A percentile compares a stretch with the other conserved stretches of the same genome.
phyloP scores from a whole-genome alignment of 2,888 invertebrate genomes.

The Drosophila ustulata region DNA sequence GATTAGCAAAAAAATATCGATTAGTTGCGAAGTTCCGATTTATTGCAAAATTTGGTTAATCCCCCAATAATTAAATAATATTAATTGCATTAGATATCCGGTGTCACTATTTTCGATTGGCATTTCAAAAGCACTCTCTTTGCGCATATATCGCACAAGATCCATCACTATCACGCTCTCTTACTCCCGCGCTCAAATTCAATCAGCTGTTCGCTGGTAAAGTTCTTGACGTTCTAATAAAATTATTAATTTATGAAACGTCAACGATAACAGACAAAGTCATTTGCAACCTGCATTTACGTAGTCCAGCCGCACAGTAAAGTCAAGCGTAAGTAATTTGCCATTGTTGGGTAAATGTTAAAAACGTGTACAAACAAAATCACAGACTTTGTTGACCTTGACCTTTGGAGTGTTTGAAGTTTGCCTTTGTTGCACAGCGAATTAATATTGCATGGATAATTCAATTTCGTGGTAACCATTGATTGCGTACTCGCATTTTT shows the following conservation, averaged over 20 bases:
- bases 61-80: background rate
- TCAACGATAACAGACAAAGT: constrained; percentile 6
- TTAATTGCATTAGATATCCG: background rate
- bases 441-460: constrained; percentile 20
- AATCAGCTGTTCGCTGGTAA: constrained; percentile 51
- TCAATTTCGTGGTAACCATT: constrained; percentile 19
- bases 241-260: constrained; percentile 15
- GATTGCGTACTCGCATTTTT: background rate
- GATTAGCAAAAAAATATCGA: background rate
- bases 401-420: constrained; percentile 41
- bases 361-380: background rate
- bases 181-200: constrained; percentile 12
- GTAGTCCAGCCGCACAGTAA: background rate
- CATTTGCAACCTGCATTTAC: background rate
- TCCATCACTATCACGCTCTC: constrained; percentile 31
- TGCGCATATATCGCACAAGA: background rate
- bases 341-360: background rate
- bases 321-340: constrained; percentile 24
- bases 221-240: constrained; percentile 13
- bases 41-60: background rate
- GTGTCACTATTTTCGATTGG: background rate
- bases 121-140: background rate
- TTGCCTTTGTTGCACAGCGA: background rate
- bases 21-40: background rate
- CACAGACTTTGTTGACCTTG: constrained; percentile 49